Percentiles rank a stretch among this genome's conserved stretches.
Conservation (phyloP, 1,140 invertebrate genomes). For the Microvelia longipes region DNA sequence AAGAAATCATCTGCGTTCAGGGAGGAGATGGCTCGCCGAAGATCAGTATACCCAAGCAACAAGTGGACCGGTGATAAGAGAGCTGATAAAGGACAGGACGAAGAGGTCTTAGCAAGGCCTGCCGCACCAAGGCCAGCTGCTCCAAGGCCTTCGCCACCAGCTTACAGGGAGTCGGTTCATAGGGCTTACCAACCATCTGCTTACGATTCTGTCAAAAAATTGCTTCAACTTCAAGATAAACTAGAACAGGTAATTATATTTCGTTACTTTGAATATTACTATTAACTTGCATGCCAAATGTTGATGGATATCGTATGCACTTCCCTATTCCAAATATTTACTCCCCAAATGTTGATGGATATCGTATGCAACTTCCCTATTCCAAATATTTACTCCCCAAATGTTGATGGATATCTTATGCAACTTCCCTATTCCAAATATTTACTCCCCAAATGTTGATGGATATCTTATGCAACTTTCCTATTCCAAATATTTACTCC, state of each 20-base stretch:
- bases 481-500: too few species aligned
- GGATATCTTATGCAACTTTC: too few species aligned
- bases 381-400: too few species aligned
- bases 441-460: too few species aligned
- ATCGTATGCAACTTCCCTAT: too few species aligned
- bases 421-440: too few species aligned
- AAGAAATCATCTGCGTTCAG: background rate
- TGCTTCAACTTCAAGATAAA: conserved; percentile 23
- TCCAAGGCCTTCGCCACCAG: conserved; percentile 31
- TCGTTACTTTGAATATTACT: too few species aligned
- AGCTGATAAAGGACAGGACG: conserved; percentile 35
- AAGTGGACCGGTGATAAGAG: background rate
- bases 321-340: too few species aligned
- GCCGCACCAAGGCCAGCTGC: conserved; percentile 31
- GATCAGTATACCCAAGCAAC: background rate
- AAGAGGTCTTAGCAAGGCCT: conserved; percentile 40
- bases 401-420: too few species aligned
- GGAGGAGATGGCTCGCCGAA: background rate
- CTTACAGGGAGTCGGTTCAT: conserved; percentile 24
- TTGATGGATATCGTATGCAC: too few species aligned
- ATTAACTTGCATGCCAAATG: too few species aligned
- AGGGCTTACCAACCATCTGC: conserved; percentile 29
- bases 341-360: too few species aligned
- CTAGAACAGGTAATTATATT: conserved; percentile 2
- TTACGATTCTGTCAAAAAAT: conserved; percentile 38